Conservation (phyloP, 2,113 vertebrate species). For the Shinisaurus crocodilurus region DNA sequence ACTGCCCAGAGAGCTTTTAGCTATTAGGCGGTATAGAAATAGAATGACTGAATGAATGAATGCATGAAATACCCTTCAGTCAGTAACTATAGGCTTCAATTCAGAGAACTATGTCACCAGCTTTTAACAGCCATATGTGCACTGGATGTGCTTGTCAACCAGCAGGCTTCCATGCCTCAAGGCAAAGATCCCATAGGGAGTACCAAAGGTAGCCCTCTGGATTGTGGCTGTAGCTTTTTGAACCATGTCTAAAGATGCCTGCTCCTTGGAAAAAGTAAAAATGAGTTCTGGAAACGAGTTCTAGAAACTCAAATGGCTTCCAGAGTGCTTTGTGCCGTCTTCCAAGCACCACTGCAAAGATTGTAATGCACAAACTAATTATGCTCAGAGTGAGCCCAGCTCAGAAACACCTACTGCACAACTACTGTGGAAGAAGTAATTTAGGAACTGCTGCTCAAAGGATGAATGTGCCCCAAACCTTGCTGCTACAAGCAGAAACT, state of each 20-base stretch:
- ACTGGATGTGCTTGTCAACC: background rate
- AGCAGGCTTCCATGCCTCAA: background rate
- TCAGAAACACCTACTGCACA: background rate
- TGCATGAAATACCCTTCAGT: background rate
- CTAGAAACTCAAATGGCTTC: background rate
- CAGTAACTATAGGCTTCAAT: background rate
- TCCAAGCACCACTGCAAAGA: background rate
- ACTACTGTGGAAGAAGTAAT: background rate
- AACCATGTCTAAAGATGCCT: conserved; percentile 2
- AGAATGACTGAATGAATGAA: too few relatives aligned
- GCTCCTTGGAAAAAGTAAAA: conserved; percentile 31
- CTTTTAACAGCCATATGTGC: background rate
- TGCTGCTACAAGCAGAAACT: background rate
- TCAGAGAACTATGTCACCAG: background rate
- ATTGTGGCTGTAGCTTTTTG: background rate
- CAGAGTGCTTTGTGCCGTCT: background rate
- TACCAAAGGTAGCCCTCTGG: background rate
- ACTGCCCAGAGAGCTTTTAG: too few relatives aligned
- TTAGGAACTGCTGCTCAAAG: background rate
- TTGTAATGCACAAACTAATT: background rate
- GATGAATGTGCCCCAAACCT: background rate
- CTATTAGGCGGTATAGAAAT: too few relatives aligned
- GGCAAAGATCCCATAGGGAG: background rate
- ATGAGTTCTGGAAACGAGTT: conserved; percentile 2
- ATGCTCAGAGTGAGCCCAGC: background rate